Evolutionary conservation across 2,113 vertebrate species (phyloP).

Genomic region (Ptilonorhynchus violaceus): DNA sequence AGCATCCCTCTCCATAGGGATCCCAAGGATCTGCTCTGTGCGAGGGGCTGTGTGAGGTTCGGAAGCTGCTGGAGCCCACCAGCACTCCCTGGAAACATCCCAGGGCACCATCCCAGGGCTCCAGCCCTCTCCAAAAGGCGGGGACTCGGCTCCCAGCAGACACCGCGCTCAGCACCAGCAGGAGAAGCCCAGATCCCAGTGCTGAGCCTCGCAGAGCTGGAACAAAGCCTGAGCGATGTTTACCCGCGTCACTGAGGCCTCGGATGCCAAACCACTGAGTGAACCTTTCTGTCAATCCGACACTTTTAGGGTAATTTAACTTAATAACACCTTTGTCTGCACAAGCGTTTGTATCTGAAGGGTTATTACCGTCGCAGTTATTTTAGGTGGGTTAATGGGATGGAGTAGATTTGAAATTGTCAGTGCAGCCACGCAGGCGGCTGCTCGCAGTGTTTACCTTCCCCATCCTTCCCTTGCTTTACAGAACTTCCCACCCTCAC

Average conservation of each 20-base stretch:
- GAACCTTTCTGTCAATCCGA: conserved; percentile 76
- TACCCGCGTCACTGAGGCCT: conserved; percentile 54
- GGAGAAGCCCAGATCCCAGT: conserved; percentile 9
- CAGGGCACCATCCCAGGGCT: not conserved
- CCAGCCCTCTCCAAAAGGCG: not conserved
- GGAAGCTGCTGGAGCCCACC: not conserved
- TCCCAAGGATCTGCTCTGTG: not conserved
- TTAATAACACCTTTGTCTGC: conserved; percentile 79
- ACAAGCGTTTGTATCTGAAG: conserved; percentile 71
- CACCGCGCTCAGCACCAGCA: not conserved
- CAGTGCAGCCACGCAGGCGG: conserved; percentile 63
- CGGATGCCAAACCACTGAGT: conserved; percentile 71
- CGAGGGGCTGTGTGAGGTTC: rapidly evolving
- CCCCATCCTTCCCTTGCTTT: conserved; percentile 42
- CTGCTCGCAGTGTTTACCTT: conserved; percentile 72
- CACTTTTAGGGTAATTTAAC: conserved; percentile 83
- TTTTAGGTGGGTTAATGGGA: conserved; percentile 83
- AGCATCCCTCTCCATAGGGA: not conserved
- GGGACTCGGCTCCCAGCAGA: not conserved
- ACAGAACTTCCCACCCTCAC: conserved; percentile 65
- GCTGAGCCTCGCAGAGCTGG: not conserved
- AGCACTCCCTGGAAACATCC: not conserved
- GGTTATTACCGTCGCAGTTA: conserved; percentile 81
- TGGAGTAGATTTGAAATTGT: conserved; percentile 74
- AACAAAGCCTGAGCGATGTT: conserved; percentile 50